Evolutionary conservation across 2,113 vertebrate genomes (phyloP).

Genomic region (Embiotoca jacksoni): DNA sequence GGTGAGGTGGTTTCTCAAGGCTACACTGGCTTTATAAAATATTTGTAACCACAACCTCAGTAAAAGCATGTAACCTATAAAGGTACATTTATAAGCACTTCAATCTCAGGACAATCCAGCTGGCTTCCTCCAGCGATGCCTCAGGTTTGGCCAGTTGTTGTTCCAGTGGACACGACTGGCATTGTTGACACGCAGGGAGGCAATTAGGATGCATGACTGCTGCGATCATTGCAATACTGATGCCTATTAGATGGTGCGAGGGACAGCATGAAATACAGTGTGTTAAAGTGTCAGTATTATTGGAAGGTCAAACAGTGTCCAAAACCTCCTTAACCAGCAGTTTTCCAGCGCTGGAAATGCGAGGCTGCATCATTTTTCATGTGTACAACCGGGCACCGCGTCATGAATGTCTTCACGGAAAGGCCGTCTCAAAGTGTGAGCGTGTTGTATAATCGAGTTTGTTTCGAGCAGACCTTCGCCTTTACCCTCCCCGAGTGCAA

Average conservation of each 20-base stretch:
- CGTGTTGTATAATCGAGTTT: background rate
- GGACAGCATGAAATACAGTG: constrained; percentile 7
- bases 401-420: background rate
- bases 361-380: background rate
- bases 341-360: background rate
- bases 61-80: background rate
- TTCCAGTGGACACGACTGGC: constrained; percentile 18
- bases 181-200: constrained; percentile 8
- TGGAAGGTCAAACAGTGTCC: background rate
- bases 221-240: background rate
- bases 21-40: background rate
- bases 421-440: constrained; percentile 2
- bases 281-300: background rate
- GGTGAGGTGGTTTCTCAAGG: constrained; percentile 79
- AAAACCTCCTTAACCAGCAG: background rate
- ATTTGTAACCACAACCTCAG: background rate
- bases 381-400: background rate
- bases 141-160: constrained; percentile 19
- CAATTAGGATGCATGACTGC: constrained; percentile 7
- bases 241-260: constrained; percentile 2
- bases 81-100: background rate
- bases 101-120: constrained; percentile 7
- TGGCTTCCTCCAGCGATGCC: constrained; percentile 3
- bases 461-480: background rate
- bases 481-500: background rate